Evolutionary conservation across 1,140 invertebrate species (phyloP).

Genomic region (Brachionus angularis): DNA sequence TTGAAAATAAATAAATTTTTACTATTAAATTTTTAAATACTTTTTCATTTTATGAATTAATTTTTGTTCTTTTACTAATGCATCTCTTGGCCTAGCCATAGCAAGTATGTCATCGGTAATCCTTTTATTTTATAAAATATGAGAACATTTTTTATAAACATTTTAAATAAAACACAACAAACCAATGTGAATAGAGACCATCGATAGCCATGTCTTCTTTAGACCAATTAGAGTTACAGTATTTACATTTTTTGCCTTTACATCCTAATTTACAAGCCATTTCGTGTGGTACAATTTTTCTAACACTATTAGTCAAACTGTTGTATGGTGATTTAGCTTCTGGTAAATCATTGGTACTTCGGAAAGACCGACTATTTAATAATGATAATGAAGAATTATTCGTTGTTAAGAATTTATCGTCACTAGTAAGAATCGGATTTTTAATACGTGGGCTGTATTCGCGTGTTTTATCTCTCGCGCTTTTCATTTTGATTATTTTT

Average conservation of each 20-base stretch:
- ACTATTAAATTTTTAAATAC: not conserved
- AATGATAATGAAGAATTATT: slow-evolving; percentile 10
- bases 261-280: slow-evolving; percentile 56
- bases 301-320: slow-evolving; percentile 8
- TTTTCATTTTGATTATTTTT: too few relatives aligned
- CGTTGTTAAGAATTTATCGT: not conserved
- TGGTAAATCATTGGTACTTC: not conserved
- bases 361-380: not conserved
- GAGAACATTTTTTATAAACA: slow-evolving; percentile 7
- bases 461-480: too few relatives aligned
- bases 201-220: slow-evolving; percentile 68
- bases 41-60: slow-evolving; percentile 33
- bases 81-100: slow-evolving; percentile 69
- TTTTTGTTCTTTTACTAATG: not conserved
- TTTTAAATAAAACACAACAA: slow-evolving; percentile 49
- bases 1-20: not conserved
- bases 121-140: slow-evolving; percentile 62
- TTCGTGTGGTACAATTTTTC: slow-evolving; percentile 22
- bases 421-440: too few relatives aligned
- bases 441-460: too few relatives aligned
- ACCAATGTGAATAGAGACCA: slow-evolving; percentile 79
- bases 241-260: slow-evolving; percentile 74
- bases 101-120: slow-evolving; percentile 78
- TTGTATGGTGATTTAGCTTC: slow-evolving; percentile 32
- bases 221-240: slow-evolving; percentile 69